phyloP scores from a whole-genome alignment of 2,113 vertebrate genomes.

The Cnemophilus loriae region DNA sequence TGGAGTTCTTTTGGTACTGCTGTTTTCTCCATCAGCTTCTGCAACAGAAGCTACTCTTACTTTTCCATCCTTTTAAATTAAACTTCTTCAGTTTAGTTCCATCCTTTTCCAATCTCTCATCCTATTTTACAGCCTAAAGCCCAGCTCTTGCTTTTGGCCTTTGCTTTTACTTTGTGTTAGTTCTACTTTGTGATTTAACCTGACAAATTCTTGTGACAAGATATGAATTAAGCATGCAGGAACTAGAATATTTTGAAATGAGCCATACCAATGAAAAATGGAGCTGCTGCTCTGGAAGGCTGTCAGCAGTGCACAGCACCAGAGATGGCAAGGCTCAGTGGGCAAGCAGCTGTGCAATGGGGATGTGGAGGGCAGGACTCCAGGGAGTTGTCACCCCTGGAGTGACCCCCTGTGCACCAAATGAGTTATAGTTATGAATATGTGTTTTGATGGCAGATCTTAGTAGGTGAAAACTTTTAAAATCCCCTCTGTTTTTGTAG shows the following conservation, averaged over 20 bases:
- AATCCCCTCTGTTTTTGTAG: neutral
- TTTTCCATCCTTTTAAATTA: neutral
- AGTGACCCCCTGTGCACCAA: neutral
- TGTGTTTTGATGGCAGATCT: neutral
- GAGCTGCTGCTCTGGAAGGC: neutral
- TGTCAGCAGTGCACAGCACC: neutral
- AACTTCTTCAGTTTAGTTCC: neutral
- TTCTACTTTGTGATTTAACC: neutral
- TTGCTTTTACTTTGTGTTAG: neutral
- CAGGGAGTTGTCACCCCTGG: fast-evolving
- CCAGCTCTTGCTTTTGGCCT: neutral
- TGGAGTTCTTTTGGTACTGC: neutral
- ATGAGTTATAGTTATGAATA: neutral
- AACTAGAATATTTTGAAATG: neutral
- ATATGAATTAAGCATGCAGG: neutral
- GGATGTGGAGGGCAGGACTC: neutral
- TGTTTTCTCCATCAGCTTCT: neutral
- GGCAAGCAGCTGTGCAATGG: neutral
- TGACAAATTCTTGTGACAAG: neutral
- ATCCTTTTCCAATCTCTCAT: neutral
- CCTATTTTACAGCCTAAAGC: neutral
- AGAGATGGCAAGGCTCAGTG: neutral
- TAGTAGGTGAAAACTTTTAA: neutral
- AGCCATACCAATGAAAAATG: neutral
- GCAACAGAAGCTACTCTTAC: neutral